A percentile compares a stretch with the other conserved stretches of the same genome.
Evolutionary conservation across 2,113 vertebrate species (phyloP).

Genomic region (Microcebus jonahi): DNA sequence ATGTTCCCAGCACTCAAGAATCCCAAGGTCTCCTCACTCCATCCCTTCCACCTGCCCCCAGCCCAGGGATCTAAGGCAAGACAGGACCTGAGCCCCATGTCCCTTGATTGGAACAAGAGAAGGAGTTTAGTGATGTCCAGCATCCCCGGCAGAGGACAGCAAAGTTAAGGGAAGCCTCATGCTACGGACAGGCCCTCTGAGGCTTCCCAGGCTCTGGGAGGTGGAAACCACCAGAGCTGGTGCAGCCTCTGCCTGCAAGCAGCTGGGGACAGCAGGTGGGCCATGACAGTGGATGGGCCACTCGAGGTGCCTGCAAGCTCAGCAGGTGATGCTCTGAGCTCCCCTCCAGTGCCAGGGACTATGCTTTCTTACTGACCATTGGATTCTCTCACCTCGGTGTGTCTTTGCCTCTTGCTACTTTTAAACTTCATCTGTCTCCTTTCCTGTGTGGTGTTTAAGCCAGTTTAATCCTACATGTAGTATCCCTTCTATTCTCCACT

Average conservation of each 20-base stretch:
- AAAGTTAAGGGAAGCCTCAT: not conserved
- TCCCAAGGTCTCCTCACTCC: not conserved
- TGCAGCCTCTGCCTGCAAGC: not conserved
- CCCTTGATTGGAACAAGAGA: not conserved
- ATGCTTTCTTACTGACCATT: not conserved
- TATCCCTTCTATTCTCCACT: not conserved
- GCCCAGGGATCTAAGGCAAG: not conserved
- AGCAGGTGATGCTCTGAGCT: not conserved
- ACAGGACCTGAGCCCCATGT: not conserved
- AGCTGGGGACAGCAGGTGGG: not conserved
- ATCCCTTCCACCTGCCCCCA: not conserved
- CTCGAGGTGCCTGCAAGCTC: not conserved
- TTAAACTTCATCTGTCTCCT: not conserved
- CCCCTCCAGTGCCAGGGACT: no score
- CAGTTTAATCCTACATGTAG: rapidly evolving
- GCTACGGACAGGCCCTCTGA: not conserved
- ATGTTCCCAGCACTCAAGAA: not conserved
- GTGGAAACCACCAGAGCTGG: not conserved
- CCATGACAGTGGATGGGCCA: not conserved
- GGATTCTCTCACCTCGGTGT: not conserved
- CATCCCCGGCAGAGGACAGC: not conserved
- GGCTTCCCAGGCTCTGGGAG: not conserved
- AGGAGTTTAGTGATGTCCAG: not conserved
- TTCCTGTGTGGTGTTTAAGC: not conserved
- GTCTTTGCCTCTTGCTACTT: not conserved